Conservation (phyloP, 2,797 vertebrate genomes). For the Tympanoctomys barrerae region DNA sequence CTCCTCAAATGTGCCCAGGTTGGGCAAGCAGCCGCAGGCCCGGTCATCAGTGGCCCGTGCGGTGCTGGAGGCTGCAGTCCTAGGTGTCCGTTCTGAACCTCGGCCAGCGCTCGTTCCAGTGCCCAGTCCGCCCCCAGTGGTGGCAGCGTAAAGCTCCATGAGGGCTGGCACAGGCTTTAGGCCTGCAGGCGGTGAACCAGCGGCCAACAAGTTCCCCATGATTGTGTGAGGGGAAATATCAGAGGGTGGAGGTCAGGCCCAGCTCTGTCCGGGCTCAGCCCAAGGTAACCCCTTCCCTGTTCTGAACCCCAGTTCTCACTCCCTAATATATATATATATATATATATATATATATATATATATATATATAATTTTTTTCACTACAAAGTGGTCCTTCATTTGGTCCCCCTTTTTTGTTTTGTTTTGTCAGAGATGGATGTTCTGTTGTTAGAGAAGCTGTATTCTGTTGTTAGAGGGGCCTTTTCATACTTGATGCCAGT, state of each 20-base stretch:
- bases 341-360: no score
- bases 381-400: no score
- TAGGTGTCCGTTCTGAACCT: slow-evolving; percentile 77
- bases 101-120: slow-evolving; percentile 66
- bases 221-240: slow-evolving; percentile 81
- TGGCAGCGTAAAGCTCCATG: slow-evolving; percentile 93
- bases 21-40: slow-evolving; percentile 88
- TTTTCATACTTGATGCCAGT: no score
- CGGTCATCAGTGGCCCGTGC: slow-evolving; percentile 80
- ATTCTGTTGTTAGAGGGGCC: no score
- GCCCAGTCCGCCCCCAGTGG: slow-evolving; percentile 89
- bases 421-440: no score
- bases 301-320: slow-evolving; percentile 63
- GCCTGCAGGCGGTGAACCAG: slow-evolving; percentile 88
- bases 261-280: neutral
- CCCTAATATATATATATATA: no score
- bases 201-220: slow-evolving; percentile 97
- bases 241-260: slow-evolving; percentile 70
- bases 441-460: no score
- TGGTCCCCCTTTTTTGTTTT: no score
- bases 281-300: neutral
- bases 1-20: slow-evolving; percentile 96
- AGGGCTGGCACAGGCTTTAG: slow-evolving; percentile 89
- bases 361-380: no score
- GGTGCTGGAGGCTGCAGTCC: slow-evolving; percentile 71